Evolutionary conservation across 1,140 invertebrate species (phyloP), one percentile per base, ranked within the genome.

Genomic region (Micrasema longulum): DNA sequence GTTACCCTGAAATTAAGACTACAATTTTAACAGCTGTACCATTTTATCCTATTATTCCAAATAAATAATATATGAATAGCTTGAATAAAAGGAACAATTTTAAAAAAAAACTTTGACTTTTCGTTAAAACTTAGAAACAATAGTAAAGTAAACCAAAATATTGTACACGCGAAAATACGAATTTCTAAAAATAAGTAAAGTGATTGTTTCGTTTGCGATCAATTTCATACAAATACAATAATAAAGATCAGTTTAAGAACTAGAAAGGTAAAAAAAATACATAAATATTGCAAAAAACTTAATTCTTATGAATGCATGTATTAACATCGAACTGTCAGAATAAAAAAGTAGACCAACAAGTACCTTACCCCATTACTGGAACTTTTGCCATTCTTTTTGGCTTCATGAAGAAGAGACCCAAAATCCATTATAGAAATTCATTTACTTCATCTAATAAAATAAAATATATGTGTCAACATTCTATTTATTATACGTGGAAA

Each of bases 391-490:
- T 90, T 91, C 77, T 88, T 86, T 72, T 90, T 87, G 2, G 89
- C 89, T 38, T 85, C 85, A 73, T 86, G 85, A 38, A 91, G 76
- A 35, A 91, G 73, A 18, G 84, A 83, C 35, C 87, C 86, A 75
- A 91, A 91, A 85, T 91, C 89, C 89, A 91, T 91, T 31, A 69
- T 79, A 53, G 14, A 26, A 47, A 22, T 26, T 64, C 16, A 64
- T 52, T 31, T 31, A 31, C 26, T 31, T 31, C 26, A 41, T 43
- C 4, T 6, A 6, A 5, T 26, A 64, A 64, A 60, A 41, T 53
- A 68, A 23, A 20, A 68, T 20, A 23, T 68, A 23, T 23, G 22
- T 64, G 31, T 41, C n/a, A 67, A 67, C 26, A 67, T 55, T 52
- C 14, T 53, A n/a, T 35, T 20, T 55, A 43, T 41, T 67, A 55